A percentile compares a stretch with the other conserved stretches of the same genome.
phyloP scores from a whole-genome alignment of 2,113 vertebrate genomes.

The Tragelaphus buxtoni region DNA sequence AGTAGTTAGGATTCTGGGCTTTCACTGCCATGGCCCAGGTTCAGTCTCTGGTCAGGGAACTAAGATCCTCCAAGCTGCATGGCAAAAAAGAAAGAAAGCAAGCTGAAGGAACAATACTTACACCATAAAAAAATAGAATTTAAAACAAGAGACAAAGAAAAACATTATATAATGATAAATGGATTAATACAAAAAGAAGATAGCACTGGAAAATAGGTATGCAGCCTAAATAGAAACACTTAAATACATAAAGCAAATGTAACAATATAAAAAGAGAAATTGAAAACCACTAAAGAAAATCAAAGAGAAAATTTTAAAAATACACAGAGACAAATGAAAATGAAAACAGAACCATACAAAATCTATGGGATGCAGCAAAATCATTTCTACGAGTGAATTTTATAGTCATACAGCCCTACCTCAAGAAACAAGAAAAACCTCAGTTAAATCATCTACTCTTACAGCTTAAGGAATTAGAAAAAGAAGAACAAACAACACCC shows the following conservation, averaged over 20 bases:
- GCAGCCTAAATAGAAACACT: background rate
- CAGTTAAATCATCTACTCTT: background rate
- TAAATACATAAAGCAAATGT: background rate
- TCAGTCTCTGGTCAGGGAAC: background rate
- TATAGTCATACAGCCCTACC: background rate
- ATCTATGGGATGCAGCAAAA: background rate
- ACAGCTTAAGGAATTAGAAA: background rate
- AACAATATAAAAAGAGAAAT: background rate
- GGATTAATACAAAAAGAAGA: background rate
- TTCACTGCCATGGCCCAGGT: background rate
- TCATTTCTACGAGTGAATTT: background rate
- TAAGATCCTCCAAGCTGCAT: background rate
- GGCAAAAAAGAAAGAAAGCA: background rate
- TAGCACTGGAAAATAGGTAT: background rate
- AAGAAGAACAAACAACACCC: background rate
- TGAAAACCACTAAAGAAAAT: background rate
- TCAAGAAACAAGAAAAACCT: background rate
- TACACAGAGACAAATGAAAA: background rate
- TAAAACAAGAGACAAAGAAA: background rate
- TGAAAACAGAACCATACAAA: background rate
- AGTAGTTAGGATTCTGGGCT: background rate
- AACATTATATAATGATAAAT: background rate
- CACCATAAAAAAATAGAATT: background rate
- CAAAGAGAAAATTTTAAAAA: background rate
- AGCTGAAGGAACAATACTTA: background rate